These are phyloP conservation scores for Triplophysa dalaica DNA, from an alignment of 2,113 vertebrate genomes.

Conservation along the genomic window DNA sequence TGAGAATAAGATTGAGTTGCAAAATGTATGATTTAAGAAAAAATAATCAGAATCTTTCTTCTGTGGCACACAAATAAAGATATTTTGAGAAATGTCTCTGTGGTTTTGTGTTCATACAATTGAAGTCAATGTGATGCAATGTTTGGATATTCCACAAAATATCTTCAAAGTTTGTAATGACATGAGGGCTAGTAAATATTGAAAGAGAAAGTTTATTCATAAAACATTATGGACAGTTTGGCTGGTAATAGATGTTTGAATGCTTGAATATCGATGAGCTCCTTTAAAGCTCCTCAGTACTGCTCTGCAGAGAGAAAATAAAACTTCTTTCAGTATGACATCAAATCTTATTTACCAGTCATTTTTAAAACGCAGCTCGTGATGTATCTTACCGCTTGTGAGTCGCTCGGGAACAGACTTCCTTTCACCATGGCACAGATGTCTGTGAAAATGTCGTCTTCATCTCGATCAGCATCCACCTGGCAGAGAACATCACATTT, in stretches of 20 bases:
- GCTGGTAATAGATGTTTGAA: background rate
- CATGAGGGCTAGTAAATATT: no score
- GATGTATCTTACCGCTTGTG: conserved; percentile 49
- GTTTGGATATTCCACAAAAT: no score
- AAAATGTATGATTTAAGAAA: background rate
- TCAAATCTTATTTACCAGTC: background rate
- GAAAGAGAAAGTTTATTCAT: background rate
- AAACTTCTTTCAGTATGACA: background rate
- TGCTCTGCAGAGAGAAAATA: conserved; percentile 33
- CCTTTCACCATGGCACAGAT: conserved; percentile 62
- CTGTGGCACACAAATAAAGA: no score
- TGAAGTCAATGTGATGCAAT: no score
- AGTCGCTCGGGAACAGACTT: conserved; percentile 57
- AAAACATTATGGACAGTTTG: background rate
- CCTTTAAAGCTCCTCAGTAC: conserved; percentile 24
- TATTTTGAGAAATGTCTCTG: no score
- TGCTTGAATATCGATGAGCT: background rate
- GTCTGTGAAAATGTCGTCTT: conserved; percentile 67
- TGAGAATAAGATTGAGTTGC: background rate
- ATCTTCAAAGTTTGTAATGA: no score
- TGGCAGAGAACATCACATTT: conserved; percentile 33
- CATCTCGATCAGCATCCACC: conserved; percentile 71
- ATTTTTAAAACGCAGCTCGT: background rate
- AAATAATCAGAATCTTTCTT: no score
- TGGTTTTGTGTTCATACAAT: no score